Evolutionary conservation across 2,888 invertebrate species (phyloP).

Genomic region (Sesia bembeciformis): DNA sequence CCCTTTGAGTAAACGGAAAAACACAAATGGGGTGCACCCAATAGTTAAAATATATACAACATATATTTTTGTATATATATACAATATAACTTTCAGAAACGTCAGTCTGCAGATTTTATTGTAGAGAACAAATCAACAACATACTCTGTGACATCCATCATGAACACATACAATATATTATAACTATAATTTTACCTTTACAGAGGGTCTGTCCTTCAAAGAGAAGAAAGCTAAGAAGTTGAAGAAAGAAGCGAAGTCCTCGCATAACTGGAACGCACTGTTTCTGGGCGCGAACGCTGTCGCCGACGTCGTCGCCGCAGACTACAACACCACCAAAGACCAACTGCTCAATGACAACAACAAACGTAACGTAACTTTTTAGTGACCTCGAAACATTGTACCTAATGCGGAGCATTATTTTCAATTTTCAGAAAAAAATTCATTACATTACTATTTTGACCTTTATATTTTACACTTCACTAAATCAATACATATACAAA

Average conservation of each 20-base stretch:
- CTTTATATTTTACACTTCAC: too few species aligned
- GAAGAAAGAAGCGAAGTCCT: constrained; percentile 83
- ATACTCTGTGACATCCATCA: background rate
- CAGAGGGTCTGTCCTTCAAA: constrained; percentile 84
- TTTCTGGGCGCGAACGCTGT: constrained; percentile 95
- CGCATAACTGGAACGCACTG: constrained; percentile 96
- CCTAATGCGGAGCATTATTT: too few species aligned
- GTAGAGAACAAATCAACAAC: background rate
- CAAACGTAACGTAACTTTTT: constrained; percentile 35
- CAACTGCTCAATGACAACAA: constrained; percentile 73
- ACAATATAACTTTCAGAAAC: background rate
- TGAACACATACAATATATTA: too few species aligned
- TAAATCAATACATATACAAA: too few species aligned
- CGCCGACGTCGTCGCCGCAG: constrained; percentile 90
- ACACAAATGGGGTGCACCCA: too few species aligned
- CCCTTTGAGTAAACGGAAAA: too few species aligned
- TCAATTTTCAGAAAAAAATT: too few species aligned
- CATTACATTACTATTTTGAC: too few species aligned
- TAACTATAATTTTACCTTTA: constrained; percentile 11
- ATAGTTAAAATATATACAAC: too few species aligned
- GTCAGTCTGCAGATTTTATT: background rate
- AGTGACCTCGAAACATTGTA: background rate
- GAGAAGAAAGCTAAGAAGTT: constrained; percentile 85
- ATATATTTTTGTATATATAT: too few species aligned
- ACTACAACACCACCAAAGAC: constrained; percentile 89